phyloP scores from a whole-genome alignment of 2,888 invertebrate species.

The Smittia sp. region DNA sequence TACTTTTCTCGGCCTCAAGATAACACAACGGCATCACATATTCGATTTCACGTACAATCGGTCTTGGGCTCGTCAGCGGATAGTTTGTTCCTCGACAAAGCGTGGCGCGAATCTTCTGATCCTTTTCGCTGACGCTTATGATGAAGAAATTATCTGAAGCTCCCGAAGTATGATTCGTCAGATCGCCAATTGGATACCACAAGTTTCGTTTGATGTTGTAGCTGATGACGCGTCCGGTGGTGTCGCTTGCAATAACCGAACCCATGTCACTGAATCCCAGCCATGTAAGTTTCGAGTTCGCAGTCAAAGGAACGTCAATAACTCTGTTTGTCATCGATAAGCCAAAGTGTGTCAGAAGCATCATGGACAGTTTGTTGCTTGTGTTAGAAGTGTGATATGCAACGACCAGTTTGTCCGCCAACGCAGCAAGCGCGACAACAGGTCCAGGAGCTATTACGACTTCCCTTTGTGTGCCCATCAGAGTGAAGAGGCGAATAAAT shows the following conservation, averaged over 20 bases:
- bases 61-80: constrained; percentile 83
- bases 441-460: constrained; percentile 70
- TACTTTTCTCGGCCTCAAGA: constrained; percentile 72
- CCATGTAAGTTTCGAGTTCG: constrained; percentile 69
- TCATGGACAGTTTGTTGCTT: constrained; percentile 33
- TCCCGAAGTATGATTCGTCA: constrained; percentile 66
- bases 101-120: constrained; percentile 76
- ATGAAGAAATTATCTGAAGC: constrained; percentile 73
- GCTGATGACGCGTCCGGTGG: constrained; percentile 70
- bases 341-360: constrained; percentile 46
- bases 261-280: constrained; percentile 78
- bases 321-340: constrained; percentile 55
- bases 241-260: constrained; percentile 74
- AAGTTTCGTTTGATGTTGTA: constrained; percentile 65
- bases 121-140: constrained; percentile 73
- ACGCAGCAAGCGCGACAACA: constrained; percentile 65
- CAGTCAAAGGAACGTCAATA: constrained; percentile 64
- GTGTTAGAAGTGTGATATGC: constrained; percentile 59
- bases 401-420: constrained; percentile 61
- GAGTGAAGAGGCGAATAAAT: constrained; percentile 76
- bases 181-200: constrained; percentile 82
- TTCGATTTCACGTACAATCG: constrained; percentile 73
- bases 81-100: constrained; percentile 85
- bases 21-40: constrained; percentile 78
- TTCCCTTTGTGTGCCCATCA: constrained; percentile 84